Conservation (phyloP, 2,888 invertebrate species). For the Ormia ochracea region DNA sequence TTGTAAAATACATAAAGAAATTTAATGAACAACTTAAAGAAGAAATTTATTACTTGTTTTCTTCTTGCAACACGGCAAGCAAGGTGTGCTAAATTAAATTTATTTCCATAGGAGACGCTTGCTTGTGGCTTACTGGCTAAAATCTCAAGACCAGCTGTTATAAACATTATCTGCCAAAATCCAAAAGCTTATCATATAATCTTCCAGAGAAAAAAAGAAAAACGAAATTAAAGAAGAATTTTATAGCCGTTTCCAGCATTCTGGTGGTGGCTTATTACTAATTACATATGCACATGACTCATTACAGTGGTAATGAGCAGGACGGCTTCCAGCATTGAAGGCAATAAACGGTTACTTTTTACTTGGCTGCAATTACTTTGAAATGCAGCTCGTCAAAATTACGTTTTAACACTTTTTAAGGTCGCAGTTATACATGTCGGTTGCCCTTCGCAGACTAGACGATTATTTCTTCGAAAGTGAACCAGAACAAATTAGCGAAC, state of each 20-base stretch:
- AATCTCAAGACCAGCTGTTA: conserved; percentile 29
- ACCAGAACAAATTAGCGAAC: conserved; percentile 12
- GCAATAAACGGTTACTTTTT: background rate
- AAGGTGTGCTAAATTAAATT: conserved; percentile 15
- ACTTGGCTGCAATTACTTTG: conserved; percentile 14
- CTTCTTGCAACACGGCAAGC: background rate
- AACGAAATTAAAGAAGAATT: background rate
- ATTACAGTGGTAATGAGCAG: conserved; percentile 9
- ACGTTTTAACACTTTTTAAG: background rate
- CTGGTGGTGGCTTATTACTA: background rate
- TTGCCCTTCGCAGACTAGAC: background rate
- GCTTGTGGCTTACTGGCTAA: background rate
- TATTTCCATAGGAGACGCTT: background rate
- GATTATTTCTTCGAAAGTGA: background rate
- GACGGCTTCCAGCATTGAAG: background rate
- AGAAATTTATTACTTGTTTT: conserved; percentile 32
- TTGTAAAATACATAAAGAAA: background rate
- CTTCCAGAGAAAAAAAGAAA: background rate
- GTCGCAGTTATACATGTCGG: background rate
- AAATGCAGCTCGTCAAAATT: background rate
- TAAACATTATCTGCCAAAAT: background rate
- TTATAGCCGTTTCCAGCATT: background rate
- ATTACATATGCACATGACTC: conserved; percentile 12
- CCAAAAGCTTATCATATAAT: background rate
- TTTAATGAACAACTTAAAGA: conserved; percentile 1